These are phyloP conservation scores for Emmelina monodactyla DNA, from an alignment of 2,888 invertebrate species.

Conservation along the genomic window DNA sequence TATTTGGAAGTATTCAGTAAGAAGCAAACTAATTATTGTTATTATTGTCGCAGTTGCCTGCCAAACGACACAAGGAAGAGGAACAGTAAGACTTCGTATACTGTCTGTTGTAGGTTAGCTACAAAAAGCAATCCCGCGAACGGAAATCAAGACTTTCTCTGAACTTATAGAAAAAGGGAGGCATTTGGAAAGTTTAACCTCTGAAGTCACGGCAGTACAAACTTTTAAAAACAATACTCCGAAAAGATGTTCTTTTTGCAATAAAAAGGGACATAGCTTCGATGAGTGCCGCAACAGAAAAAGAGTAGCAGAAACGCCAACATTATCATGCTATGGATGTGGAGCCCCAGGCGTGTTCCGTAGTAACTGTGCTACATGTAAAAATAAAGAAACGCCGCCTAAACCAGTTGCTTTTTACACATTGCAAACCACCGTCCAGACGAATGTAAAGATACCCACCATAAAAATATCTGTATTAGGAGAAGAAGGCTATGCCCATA, in stretches of 20 bases:
- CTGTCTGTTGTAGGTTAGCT: too few species aligned
- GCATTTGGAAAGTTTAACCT: background rate
- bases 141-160: background rate
- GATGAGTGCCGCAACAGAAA: background rate
- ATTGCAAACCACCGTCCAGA: constrained; percentile 3
- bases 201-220: background rate
- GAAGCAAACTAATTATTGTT: background rate
- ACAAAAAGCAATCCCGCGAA: background rate
- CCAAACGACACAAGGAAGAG: background rate
- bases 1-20: background rate
- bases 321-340: constrained; percentile 16
- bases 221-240: background rate
- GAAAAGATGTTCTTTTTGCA: background rate
- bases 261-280: background rate
- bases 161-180: background rate
- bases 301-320: background rate
- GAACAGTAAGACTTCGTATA: background rate
- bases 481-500: constrained; percentile 9
- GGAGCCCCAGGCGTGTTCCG: constrained; percentile 15
- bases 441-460: constrained; percentile 11
- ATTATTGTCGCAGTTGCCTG: background rate
- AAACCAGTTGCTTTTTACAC: constrained; percentile 8
- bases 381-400: constrained; percentile 6
- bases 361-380: constrained; percentile 13
- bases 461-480: constrained; percentile 12